Evolutionary conservation across 1,140 invertebrate species (phyloP).

Genomic region (Physella acuta): DNA sequence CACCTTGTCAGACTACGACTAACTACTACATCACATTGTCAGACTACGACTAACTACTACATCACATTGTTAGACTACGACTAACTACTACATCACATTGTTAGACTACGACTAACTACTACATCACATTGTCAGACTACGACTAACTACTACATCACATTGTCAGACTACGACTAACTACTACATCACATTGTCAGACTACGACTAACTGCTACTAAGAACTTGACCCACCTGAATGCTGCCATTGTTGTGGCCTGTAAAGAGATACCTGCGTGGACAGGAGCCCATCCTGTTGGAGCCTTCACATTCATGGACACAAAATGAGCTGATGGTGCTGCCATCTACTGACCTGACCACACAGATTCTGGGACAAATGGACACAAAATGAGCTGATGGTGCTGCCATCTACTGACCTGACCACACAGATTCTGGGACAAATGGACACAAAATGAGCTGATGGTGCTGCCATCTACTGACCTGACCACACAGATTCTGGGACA

Average conservation of each 20-base stretch:
- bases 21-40: too few relatives aligned
- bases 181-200: too few relatives aligned
- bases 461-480: slow-evolving; percentile 89
- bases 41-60: too few relatives aligned
- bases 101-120: too few relatives aligned
- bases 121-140: too few relatives aligned
- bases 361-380: slow-evolving; percentile 70
- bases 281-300: slow-evolving; percentile 87
- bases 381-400: slow-evolving; percentile 94
- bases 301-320: slow-evolving; percentile 96
- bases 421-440: slow-evolving; percentile 75
- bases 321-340: slow-evolving; percentile 89
- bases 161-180: too few relatives aligned
- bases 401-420: slow-evolving; percentile 90
- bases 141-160: too few relatives aligned
- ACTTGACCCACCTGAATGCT: slow-evolving; percentile 73
- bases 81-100: too few relatives aligned
- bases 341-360: slow-evolving; percentile 94
- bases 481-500: slow-evolving; percentile 85
- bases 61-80: too few relatives aligned
- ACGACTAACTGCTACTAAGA: too few relatives aligned
- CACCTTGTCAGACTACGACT: too few relatives aligned
- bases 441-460: slow-evolving; percentile 89
- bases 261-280: slow-evolving; percentile 84
- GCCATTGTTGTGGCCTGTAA: slow-evolving; percentile 93